phyloP scores from a whole-genome alignment of 1,140 invertebrate genomes.

The Pseudobourletiella spinata region DNA sequence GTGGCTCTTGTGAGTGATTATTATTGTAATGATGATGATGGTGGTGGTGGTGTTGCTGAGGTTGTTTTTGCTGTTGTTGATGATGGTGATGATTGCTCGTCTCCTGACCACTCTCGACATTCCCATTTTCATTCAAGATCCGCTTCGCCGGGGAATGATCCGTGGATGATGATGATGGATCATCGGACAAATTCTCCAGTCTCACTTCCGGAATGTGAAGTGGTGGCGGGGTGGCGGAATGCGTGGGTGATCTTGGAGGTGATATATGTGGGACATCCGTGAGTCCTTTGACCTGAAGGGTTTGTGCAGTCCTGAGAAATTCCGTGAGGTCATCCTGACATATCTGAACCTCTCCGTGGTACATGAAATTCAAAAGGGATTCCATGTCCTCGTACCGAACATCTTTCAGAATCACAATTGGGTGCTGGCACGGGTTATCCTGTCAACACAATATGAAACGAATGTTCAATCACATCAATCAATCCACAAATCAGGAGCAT shows the following conservation, averaged over 20 bases:
- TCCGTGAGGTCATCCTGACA: slow-evolving; percentile 78
- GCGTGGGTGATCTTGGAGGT: slow-evolving; percentile 12
- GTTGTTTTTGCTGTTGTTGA: no score
- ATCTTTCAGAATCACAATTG: slow-evolving; percentile 83
- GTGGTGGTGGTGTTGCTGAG: background rate
- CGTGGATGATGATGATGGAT: background rate
- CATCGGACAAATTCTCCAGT: slow-evolving; percentile 17
- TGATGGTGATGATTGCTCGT: background rate
- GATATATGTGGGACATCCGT: slow-evolving; percentile 62
- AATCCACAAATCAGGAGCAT: no score
- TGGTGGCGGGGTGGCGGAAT: slow-evolving; percentile 10
- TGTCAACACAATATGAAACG: slow-evolving; percentile 43
- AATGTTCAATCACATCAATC: no score
- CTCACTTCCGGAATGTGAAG: slow-evolving; percentile 21
- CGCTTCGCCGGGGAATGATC: background rate
- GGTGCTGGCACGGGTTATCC: slow-evolving; percentile 87
- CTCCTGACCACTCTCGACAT: background rate
- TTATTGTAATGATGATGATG: slow-evolving; percentile 2
- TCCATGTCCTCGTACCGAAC: slow-evolving; percentile 67
- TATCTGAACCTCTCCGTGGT: slow-evolving; percentile 86
- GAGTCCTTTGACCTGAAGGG: slow-evolving; percentile 78
- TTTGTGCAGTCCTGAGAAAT: slow-evolving; percentile 80
- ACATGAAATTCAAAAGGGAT: slow-evolving; percentile 86
- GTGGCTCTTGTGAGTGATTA: slow-evolving; percentile 4
- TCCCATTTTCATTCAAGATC: background rate